Evolutionary conservation across 1,140 invertebrate species (phyloP).

Genomic region (Drosophila ogumai): DNA sequence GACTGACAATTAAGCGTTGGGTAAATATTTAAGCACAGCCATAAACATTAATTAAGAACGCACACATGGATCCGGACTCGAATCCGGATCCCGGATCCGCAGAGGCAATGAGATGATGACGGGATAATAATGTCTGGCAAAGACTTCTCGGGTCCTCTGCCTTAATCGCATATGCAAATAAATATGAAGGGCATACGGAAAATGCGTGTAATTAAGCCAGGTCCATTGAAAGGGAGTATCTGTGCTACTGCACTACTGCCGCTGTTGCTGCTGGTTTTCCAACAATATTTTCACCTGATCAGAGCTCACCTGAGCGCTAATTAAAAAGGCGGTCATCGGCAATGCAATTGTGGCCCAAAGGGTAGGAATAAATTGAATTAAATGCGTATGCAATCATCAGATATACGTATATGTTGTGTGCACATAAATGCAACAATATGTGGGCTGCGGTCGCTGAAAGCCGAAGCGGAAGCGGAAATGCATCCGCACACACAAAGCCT

Average conservation of each 20-base stretch:
- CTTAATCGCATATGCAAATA: slow-evolving; percentile 42
- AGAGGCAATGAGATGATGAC: slow-evolving; percentile 21
- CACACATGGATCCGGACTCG: slow-evolving; percentile 18
- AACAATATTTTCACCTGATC: slow-evolving; percentile 26
- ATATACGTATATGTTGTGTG: slow-evolving; percentile 20
- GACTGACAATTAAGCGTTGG: slow-evolving; percentile 55
- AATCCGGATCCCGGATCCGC: slow-evolving; percentile 4
- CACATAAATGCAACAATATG: slow-evolving; percentile 51
- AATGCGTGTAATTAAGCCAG: slow-evolving; percentile 47
- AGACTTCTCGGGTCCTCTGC: slow-evolving; percentile 19
- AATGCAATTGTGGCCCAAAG: slow-evolving; percentile 57
- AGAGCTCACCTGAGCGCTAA: slow-evolving; percentile 30
- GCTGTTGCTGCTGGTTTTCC: slow-evolving; percentile 5
- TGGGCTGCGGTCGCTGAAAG: slow-evolving; percentile 17
- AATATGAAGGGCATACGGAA: slow-evolving; percentile 9
- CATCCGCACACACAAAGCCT: slow-evolving; percentile 42
- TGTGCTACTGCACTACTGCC: slow-evolving; percentile 6
- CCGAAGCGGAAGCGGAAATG: slow-evolving; percentile 69
- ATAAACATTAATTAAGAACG: slow-evolving; percentile 64
- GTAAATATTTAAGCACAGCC: slow-evolving; percentile 57
- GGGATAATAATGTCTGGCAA: slow-evolving; percentile 37
- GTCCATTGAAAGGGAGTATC: slow-evolving; percentile 41
- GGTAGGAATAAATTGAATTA: slow-evolving; percentile 69
- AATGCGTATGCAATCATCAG: slow-evolving; percentile 69
- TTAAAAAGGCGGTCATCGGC: slow-evolving; percentile 41